Conservation (phyloP, 37 sponge, comb jelly and placozoan genomes). For the Oscarella lobularis region DNA sequence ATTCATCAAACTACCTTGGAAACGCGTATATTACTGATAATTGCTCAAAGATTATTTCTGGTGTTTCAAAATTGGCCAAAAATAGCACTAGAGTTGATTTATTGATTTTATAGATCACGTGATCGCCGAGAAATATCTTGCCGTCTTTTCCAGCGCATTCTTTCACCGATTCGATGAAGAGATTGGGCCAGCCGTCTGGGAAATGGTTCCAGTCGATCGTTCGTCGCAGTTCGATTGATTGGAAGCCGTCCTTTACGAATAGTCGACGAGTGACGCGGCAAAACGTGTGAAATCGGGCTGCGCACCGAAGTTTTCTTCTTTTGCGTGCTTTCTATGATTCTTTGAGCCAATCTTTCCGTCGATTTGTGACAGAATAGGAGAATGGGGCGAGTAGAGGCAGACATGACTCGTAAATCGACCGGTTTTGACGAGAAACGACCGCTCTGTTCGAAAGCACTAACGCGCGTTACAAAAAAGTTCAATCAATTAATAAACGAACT, state of each 20-base stretch:
- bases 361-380: slow-evolving; percentile 53
- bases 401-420: too few species aligned
- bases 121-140: slow-evolving; percentile 7
- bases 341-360: slow-evolving; percentile 39
- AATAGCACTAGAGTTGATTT: slow-evolving; percentile 54
- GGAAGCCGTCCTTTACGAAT: slow-evolving; percentile 6
- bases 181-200: slow-evolving; percentile 79
- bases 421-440: too few species aligned
- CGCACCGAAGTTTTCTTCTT: neutral
- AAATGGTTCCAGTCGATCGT: slow-evolving; percentile 52
- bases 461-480: too few species aligned
- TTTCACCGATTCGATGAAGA: slow-evolving; percentile 74
- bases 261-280: too few species aligned
- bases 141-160: slow-evolving; percentile 78
- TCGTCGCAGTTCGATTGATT: slow-evolving; percentile 36
- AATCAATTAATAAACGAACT: too few species aligned
- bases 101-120: too few species aligned
- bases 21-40: slow-evolving; percentile 76
- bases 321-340: slow-evolving; percentile 3
- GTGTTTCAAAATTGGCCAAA: slow-evolving; percentile 66
- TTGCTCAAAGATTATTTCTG: slow-evolving; percentile 77
- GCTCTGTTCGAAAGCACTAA: too few species aligned
- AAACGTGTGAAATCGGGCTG: too few species aligned
- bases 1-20: slow-evolving; percentile 34
- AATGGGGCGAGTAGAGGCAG: slow-evolving; percentile 34